phyloP scores from a whole-genome alignment of 2,797 vertebrate genomes.

The Echiichthys vipera region DNA sequence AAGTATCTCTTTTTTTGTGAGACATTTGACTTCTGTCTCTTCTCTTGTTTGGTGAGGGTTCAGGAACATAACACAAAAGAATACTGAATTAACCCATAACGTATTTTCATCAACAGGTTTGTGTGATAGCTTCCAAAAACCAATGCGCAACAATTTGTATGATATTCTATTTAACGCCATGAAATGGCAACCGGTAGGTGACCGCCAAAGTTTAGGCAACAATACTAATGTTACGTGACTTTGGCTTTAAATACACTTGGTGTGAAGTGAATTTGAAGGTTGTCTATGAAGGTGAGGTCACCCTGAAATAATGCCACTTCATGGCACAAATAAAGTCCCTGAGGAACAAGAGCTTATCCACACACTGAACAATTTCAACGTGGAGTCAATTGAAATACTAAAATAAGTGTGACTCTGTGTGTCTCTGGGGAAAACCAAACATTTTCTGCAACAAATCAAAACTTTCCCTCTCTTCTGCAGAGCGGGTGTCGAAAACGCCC shows the following conservation, averaged over 20 bases:
- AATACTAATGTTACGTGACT: too few relatives aligned
- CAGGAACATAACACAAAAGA: not conserved
- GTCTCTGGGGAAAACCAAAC: slow-evolving; percentile 80
- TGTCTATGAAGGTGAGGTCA: too few relatives aligned
- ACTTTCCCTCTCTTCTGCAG: slow-evolving; percentile 69
- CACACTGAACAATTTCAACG: slow-evolving; percentile 48
- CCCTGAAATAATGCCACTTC: slow-evolving; percentile 15
- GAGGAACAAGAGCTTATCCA: slow-evolving; percentile 46
- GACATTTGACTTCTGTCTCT: rapidly evolving
- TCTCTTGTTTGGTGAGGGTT: not conserved
- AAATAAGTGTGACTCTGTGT: slow-evolving; percentile 70
- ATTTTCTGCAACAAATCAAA: slow-evolving; percentile 81
- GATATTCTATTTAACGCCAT: too few relatives aligned
- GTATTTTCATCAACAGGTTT: too few relatives aligned
- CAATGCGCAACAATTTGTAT: too few relatives aligned
- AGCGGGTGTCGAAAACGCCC: slow-evolving; percentile 72
- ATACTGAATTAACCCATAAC: too few relatives aligned
- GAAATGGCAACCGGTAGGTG: too few relatives aligned
- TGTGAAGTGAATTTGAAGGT: too few relatives aligned
- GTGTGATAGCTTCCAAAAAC: too few relatives aligned
- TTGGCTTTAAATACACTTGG: too few relatives aligned
- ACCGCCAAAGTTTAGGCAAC: too few relatives aligned
- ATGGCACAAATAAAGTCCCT: slow-evolving; percentile 25
- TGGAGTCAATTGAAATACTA: slow-evolving; percentile 67
- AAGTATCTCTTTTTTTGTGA: not conserved